Base-by-base conservation (phyloP, 1,140 invertebrate genomes). In the Listronotus oregonensis region DNA sequence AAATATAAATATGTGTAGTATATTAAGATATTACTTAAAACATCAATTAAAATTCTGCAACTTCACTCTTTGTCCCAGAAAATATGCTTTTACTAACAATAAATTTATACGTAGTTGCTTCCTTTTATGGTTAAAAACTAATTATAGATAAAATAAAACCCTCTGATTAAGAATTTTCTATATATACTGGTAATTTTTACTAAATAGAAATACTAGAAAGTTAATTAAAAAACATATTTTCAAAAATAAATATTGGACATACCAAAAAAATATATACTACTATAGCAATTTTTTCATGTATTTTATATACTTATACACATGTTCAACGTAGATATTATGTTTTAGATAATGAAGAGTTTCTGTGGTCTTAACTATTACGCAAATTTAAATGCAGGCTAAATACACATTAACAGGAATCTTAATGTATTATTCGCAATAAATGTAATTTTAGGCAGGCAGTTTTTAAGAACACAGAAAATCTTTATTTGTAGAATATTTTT, bases 121-220 rank as follows among this genome's bases (percentile, higher is more conserved):
- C 27, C 15, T 54, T 42, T 43, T n/a, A 32, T 44, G 7, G 37
- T 50, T 50, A 46, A n/a, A 32, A 40, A 60, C n/a, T 12, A 14
- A 34, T 42, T 49, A 21, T 44, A n/a, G n/a, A 27, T 21, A 58
- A 58, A 54, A 39, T 14, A 47, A 18, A 56, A 64, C 51, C 61
- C 51, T 56, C 51, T 64, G 61, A 56, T 56, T 64, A 62, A 64
- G 50, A 63, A 63, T 64, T 56, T 64, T 64, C 51, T 64, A 64
- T 56, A 51, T 43, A 27, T 51, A 50, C 43, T 17, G 18, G 12
- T n/a, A 3, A 37, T 55, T 55, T 40, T 18, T 55, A 55, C 52
- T 42, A 42, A 55, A 42, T 40, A 21, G 17, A 7, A 34, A 52
- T 55, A 55, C 12, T 32, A 39, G 31, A 42, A 42, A 9, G 12